Evolutionary conservation across 2,797 vertebrate species (phyloP).

Genomic region (Pyrrhura leucotis): DNA sequence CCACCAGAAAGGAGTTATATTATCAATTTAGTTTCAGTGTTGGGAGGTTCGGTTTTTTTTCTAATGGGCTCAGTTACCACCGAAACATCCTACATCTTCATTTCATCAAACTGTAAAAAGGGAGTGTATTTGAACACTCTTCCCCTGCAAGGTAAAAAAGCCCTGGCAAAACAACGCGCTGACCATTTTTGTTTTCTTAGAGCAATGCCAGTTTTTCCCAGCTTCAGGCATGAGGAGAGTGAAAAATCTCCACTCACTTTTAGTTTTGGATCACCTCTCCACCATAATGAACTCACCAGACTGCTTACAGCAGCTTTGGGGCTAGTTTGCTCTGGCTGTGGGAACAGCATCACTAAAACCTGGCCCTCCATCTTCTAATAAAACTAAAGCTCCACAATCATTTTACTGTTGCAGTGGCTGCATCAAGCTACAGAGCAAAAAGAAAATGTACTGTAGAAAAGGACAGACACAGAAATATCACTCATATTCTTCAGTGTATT

Average conservation of each 20-base stretch:
- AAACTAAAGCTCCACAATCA: background rate
- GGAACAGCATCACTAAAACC: background rate
- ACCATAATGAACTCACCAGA: background rate
- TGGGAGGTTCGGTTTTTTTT: background rate
- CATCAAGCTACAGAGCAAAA: background rate
- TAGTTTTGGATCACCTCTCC: constrained; percentile 14
- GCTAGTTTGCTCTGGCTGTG: background rate
- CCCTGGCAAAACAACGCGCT: background rate
- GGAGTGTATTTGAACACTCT: background rate
- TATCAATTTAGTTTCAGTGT: background rate
- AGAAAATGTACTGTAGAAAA: background rate
- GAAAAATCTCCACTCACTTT: background rate
- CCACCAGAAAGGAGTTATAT: background rate
- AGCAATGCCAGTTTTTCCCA: background rate
- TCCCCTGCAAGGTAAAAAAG: background rate
- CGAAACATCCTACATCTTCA: background rate
- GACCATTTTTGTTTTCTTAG: background rate
- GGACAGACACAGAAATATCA: background rate
- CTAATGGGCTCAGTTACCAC: background rate
- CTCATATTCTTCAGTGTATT: background rate
- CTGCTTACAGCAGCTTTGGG: constrained; percentile 16
- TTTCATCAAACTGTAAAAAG: background rate
- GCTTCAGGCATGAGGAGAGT: background rate
- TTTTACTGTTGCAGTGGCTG: background rate
- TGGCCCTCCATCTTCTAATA: background rate